Base-by-base conservation (phyloP, 2,113 vertebrate genomes). In the Paradoxurus hermaphroditus region DNA sequence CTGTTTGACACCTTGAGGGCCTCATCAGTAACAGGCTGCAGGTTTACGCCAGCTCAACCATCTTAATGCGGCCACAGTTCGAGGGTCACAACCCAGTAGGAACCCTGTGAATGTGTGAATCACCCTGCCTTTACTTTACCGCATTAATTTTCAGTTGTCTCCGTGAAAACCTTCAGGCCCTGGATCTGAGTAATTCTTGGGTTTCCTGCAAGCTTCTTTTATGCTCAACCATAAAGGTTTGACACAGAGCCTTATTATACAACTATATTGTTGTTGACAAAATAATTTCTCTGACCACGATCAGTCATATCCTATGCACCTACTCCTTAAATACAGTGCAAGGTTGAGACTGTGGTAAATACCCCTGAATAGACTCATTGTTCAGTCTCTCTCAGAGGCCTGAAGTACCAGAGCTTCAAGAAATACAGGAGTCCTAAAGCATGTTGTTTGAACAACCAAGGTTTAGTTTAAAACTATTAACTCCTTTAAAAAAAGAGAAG, bases 21-120 rank as follows among this genome's bases (percentile, higher is more conserved):
- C 29, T 51, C 29, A 1, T 34, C 11, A 0, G 4, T 13, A 21
- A 51, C 0, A 46, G 36, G 14, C 23, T 29, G 10, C 39, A 44
- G 11, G 9, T 3, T 7, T 4, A 4, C 16, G 1, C 5, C 7
- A 31, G 3, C 0, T 3, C 0, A 0, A 7, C 15, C 1, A 2
- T 15, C 1, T 29, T 36, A 3, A 1, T 4, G 51, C 4, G 15
- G 0, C 0, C 9, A 0, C 15, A 14, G 4, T 5, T 29, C 18
- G 21, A 18, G 2, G 8, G n/a, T 34, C 65, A 29, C 0, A 11
- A 12, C 14, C 36, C 2, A 11, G 8, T 3, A 15, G 23, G 31
- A 16, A 16, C 7, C 8, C 36, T 25, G 11, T 21, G 7, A 3
- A 23, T 39, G 11, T 27, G 0, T 53, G 15, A 59, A 7, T 51